Conservation (phyloP, 2,113 vertebrate species). For the Reinhardtius hippoglossoides region DNA sequence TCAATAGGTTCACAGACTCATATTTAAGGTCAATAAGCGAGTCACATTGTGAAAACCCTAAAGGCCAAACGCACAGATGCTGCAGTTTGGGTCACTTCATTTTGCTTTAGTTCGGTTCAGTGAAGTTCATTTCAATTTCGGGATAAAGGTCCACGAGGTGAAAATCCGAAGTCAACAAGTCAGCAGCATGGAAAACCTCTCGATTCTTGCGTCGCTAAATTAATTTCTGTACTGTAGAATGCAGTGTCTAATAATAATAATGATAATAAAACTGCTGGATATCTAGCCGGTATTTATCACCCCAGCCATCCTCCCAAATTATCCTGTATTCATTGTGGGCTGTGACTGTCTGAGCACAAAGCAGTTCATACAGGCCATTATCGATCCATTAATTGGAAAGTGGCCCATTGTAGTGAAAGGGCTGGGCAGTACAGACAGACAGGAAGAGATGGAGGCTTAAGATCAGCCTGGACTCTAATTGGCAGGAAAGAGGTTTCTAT, state of each 20-base stretch:
- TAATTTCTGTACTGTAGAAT: slow-evolving; percentile 44
- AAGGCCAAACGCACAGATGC: slow-evolving; percentile 18
- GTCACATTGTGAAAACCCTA: neutral
- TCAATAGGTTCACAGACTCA: slow-evolving; percentile 24
- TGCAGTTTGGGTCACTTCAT: slow-evolving; percentile 6
- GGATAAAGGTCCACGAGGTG: slow-evolving; percentile 3
- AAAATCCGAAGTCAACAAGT: slow-evolving; percentile 21
- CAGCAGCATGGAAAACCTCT: neutral
- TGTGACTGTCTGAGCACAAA: slow-evolving; percentile 60
- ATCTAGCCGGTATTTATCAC: slow-evolving; percentile 38
- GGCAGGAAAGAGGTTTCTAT: slow-evolving; percentile 74
- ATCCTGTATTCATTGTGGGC: slow-evolving; percentile 62
- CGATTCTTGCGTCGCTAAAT: neutral
- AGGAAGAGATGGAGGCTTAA: slow-evolving; percentile 74
- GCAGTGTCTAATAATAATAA: slow-evolving; percentile 37
- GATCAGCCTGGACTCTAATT: slow-evolving; percentile 71
- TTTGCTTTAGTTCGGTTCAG: slow-evolving; percentile 14
- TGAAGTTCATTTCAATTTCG: neutral
- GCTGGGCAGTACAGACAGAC: slow-evolving; percentile 59
- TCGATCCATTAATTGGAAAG: slow-evolving; percentile 77
- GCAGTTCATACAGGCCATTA: slow-evolving; percentile 55
- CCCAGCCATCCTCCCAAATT: slow-evolving; percentile 34
- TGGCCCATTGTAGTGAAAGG: slow-evolving; percentile 67
- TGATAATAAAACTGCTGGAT: slow-evolving; percentile 25
- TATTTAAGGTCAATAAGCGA: slow-evolving; percentile 22